Percentiles rank a stretch among this genome's conserved stretches.
Conservation (phyloP, 2,113 vertebrate genomes). For the Tyrannus savana region DNA sequence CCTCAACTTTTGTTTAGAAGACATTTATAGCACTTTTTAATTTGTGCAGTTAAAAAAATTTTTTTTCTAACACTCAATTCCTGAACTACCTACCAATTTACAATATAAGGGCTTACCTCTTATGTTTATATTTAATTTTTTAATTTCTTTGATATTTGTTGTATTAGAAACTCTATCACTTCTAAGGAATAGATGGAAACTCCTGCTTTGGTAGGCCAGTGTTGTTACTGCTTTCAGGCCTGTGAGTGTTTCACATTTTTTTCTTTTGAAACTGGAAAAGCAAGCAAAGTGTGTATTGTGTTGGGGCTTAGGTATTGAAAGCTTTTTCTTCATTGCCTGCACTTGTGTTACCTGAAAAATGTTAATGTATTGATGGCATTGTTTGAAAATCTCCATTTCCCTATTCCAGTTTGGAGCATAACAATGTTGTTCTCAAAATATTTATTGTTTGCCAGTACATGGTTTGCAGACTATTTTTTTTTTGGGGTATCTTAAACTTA, state of each 20-base stretch:
- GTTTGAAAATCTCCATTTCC: background rate
- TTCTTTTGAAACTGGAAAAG: background rate
- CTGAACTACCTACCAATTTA: background rate
- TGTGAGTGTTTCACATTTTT: background rate
- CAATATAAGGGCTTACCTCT: background rate
- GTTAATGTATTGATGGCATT: background rate
- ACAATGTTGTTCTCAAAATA: background rate
- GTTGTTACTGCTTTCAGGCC: background rate
- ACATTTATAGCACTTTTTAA: background rate
- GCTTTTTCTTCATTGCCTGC: background rate
- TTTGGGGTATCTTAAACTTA: background rate
- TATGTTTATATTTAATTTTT: background rate
- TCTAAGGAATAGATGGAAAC: background rate
- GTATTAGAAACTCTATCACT: background rate
- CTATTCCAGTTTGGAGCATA: background rate
- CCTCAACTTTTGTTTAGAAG: background rate
- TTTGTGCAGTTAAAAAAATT: background rate
- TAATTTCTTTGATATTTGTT: background rate
- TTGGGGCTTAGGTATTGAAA: background rate
- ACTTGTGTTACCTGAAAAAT: background rate
- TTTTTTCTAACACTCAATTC: background rate
- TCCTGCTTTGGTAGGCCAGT: background rate
- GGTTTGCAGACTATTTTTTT: background rate
- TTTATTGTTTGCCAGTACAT: background rate
- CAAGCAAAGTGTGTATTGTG: background rate